Percentiles rank a stretch among this genome's conserved stretches.
These are phyloP conservation scores for Dinomys branickii DNA, from an alignment of 2,113 vertebrate species.

Conservation along the genomic window DNA sequence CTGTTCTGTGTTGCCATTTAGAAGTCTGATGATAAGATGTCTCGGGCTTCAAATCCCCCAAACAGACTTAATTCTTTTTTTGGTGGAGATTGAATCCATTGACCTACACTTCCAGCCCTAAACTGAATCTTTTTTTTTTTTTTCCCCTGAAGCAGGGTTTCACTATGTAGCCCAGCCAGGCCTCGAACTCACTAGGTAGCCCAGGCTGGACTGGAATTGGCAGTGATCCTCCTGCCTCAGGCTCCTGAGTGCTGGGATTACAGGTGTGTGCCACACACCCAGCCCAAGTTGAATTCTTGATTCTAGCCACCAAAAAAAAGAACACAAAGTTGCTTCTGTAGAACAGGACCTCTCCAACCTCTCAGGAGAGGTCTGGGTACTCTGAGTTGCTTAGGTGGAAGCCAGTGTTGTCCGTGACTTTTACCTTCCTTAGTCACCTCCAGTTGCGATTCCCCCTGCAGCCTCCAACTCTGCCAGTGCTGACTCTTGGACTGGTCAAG, in stretches of 20 bases:
- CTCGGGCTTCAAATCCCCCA: not conserved
- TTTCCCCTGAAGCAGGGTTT: not conserved
- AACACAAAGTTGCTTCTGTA: not conserved
- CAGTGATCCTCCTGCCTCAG: not conserved
- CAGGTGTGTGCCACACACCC: too few relatives aligned
- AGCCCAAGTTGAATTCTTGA: not conserved
- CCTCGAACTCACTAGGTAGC: not conserved
- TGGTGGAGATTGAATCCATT: not conserved
- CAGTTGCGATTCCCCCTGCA: not conserved
- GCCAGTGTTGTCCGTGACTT: not conserved
- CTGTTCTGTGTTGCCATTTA: not conserved
- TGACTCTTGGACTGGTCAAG: not conserved
- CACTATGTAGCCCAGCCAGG: not conserved
- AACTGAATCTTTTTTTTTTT: not conserved
- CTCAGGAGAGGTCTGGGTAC: not conserved
- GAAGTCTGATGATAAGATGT: not conserved
- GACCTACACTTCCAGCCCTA: not conserved
- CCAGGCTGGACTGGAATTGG: not conserved
- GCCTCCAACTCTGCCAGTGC: not conserved
- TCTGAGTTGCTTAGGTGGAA: not conserved
- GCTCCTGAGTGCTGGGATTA: not conserved
- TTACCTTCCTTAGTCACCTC: not conserved
- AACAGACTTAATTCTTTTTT: not conserved
- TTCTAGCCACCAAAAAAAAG: not conserved
- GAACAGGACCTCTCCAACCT: not conserved